Evolutionary conservation across 2,797 vertebrate species (phyloP).

Genomic region (Rhinoraja longicauda): DNA sequence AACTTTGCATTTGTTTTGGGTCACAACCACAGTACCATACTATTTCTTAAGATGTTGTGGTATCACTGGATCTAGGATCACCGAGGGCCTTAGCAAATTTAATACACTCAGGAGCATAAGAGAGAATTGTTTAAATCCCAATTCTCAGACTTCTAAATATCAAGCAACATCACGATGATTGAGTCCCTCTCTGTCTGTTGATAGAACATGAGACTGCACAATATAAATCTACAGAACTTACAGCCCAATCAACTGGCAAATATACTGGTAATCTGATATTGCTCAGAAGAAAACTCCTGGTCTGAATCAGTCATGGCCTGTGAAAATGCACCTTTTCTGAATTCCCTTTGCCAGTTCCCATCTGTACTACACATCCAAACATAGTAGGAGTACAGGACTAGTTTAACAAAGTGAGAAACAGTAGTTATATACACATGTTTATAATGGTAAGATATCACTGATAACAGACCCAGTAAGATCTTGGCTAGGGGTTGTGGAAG

Average conservation of each 20-base stretch:
- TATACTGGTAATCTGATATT: neutral
- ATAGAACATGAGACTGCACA: neutral
- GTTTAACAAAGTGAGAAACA: neutral
- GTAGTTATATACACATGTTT: neutral
- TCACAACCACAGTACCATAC: neutral
- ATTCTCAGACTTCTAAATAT: slow-evolving; percentile 31
- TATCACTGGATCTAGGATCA: neutral
- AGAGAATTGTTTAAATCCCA: neutral
- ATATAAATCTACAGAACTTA: neutral
- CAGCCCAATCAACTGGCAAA: slow-evolving; percentile 3
- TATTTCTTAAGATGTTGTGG: neutral
- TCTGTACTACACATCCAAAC: neutral
- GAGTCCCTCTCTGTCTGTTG: neutral
- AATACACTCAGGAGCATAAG: slow-evolving; percentile 4
- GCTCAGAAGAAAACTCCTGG: neutral
- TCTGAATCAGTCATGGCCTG: neutral
- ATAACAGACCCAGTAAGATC: neutral
- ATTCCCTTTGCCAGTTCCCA: neutral
- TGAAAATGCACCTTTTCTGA: neutral
- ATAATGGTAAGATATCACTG: neutral
- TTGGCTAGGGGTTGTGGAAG: neutral
- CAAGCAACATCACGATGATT: neutral
- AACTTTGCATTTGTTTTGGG: neutral
- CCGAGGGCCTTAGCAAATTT: neutral
- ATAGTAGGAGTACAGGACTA: neutral